Evolutionary conservation across 2,888 invertebrate genomes (phyloP).

Genomic region (Drosophila picticornis): DNA sequence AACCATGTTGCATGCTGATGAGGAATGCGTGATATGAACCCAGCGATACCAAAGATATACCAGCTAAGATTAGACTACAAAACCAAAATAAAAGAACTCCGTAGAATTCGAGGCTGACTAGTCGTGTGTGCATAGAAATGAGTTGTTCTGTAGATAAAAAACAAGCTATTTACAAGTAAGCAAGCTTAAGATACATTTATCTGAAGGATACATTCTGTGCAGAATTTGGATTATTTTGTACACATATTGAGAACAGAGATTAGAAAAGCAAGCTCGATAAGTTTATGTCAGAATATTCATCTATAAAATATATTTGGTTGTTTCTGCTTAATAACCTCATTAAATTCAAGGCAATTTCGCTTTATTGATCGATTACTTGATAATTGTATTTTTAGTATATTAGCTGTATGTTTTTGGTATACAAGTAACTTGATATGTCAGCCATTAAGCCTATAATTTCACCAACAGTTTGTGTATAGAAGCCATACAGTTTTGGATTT

Average conservation of each 20-base stretch:
- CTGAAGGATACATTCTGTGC: not conserved
- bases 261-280: no score
- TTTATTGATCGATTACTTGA: not conserved
- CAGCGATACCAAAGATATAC: slow-evolving; percentile 47
- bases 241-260: not conserved
- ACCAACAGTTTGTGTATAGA: not conserved
- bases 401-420: not conserved
- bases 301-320: not conserved
- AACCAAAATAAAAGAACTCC: not conserved
- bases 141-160: slow-evolving; percentile 3
- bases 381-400: not conserved
- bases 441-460: not conserved
- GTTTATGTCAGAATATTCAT: not conserved
- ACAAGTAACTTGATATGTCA: not conserved
- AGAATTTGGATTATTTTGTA: not conserved
- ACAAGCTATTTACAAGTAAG: not conserved
- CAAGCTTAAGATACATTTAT: not conserved
- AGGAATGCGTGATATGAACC: slow-evolving; percentile 65
- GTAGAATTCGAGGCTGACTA: slow-evolving; percentile 3
- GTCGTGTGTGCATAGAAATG: slow-evolving; percentile 10
- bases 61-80: slow-evolving; percentile 4
- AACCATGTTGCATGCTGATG: slow-evolving; percentile 58
- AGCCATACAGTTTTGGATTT: slow-evolving; percentile 5
- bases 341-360: not conserved
- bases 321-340: not conserved